Conservation (phyloP, 2,888 invertebrate species). For the Lasioglossum figueresi region DNA sequence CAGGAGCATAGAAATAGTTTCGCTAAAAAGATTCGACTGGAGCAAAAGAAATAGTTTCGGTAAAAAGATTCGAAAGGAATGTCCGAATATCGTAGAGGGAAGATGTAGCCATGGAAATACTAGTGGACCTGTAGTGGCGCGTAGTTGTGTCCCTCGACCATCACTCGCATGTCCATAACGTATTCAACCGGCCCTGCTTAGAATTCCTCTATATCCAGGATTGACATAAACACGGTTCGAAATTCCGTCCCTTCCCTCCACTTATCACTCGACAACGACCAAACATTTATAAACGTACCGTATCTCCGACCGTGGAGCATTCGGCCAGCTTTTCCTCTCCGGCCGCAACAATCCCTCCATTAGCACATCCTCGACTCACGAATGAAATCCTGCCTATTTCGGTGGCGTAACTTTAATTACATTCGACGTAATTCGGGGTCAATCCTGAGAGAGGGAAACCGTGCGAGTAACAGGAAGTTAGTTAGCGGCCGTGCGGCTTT, state of each 20-base stretch:
- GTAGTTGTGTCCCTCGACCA: background rate
- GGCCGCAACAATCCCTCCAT: slow-evolving; percentile 1
- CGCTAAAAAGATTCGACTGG: background rate
- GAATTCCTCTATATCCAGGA: background rate
- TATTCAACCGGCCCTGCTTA: background rate
- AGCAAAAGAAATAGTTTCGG: background rate
- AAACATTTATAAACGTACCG: slow-evolving; percentile 16
- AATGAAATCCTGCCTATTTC: slow-evolving; percentile 22
- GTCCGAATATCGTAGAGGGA: background rate
- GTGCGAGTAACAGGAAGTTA: slow-evolving; percentile 58
- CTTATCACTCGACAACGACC: background rate
- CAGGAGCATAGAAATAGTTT: background rate
- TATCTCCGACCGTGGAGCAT: background rate
- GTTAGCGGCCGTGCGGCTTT: slow-evolving; percentile 54
- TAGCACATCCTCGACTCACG: slow-evolving; percentile 8
- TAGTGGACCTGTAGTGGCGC: background rate
- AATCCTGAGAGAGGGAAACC: slow-evolving; percentile 43
- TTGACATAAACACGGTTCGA: background rate
- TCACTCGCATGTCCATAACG: background rate
- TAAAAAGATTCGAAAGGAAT: background rate
- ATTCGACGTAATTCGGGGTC: slow-evolving; percentile 28
- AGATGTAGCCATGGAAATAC: background rate
- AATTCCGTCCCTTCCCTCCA: background rate
- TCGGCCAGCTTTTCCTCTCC: slow-evolving; percentile 2
- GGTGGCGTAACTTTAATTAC: slow-evolving; percentile 22